These are phyloP conservation scores for Drosophila kurseongensis DNA, from an alignment of 1,140 invertebrate genomes.

Conservation along the genomic window DNA sequence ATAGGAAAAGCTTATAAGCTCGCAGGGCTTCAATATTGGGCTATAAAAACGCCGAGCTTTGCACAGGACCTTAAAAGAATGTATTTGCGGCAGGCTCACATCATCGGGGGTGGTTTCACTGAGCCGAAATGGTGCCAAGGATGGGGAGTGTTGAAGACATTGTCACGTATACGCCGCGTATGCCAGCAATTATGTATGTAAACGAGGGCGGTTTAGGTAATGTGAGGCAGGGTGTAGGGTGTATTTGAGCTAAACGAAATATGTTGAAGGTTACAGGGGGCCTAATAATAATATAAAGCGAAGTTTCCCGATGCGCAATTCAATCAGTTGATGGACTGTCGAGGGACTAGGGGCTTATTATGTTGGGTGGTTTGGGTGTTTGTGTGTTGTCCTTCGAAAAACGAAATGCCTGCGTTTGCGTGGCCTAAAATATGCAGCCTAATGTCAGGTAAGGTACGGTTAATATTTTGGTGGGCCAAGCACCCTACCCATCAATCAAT, in stretches of 20 bases:
- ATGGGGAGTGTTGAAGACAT: constrained; percentile 53
- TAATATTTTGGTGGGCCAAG: neutral
- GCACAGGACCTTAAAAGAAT: constrained; percentile 30
- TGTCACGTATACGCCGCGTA: constrained; percentile 76
- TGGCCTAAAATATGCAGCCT: constrained; percentile 21
- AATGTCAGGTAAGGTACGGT: constrained; percentile 23
- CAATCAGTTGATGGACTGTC: constrained; percentile 53
- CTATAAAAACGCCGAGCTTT: constrained; percentile 65
- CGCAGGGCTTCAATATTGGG: constrained; percentile 31
- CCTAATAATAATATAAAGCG: constrained; percentile 27
- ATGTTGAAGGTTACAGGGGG: constrained; percentile 56
- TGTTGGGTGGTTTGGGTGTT: constrained; percentile 13
- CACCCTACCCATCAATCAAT: constrained; percentile 37
- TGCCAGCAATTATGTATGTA: constrained; percentile 68
- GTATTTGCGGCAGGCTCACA: constrained; percentile 34
- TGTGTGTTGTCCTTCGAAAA: neutral
- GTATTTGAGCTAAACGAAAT: constrained; percentile 51
- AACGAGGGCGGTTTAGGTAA: constrained; percentile 21
- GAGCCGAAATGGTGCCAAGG: constrained; percentile 55
- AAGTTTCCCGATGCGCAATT: constrained; percentile 54
- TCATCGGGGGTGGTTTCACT: constrained; percentile 35
- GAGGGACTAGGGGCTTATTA: constrained; percentile 6
- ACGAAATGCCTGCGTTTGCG: constrained; percentile 18
- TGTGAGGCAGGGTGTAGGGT: constrained; percentile 3
- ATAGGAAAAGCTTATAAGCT: constrained; percentile 74